phyloP scores from a whole-genome alignment of 2,888 invertebrate species.

The Agrotis ipsilon region DNA sequence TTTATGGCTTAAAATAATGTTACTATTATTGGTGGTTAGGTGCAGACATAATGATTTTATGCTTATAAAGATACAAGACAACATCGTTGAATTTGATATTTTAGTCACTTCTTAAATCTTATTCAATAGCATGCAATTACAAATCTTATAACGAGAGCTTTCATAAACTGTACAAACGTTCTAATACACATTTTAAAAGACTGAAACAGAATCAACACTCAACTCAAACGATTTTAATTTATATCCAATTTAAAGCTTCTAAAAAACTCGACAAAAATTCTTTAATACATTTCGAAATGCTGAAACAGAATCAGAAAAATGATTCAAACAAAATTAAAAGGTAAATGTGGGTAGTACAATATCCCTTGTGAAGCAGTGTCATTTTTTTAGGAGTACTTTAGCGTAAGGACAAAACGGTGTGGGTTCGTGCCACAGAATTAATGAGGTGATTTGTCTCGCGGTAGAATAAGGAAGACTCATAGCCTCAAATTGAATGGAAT shows the following conservation, averaged over 20 bases:
- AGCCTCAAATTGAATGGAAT: constrained; percentile 79
- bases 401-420: constrained; percentile 69
- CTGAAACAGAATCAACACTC: not conserved
- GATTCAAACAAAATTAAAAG: constrained; percentile 36
- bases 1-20: too few species aligned
- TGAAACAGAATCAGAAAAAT: constrained; percentile 13
- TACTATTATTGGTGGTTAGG: not conserved
- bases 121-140: not conserved
- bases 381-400: constrained; percentile 64
- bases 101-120: not conserved
- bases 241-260: not conserved
- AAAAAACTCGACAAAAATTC: not conserved
- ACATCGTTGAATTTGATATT: too few species aligned
- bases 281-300: not conserved
- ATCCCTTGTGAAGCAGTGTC: constrained; percentile 35
- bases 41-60: not conserved
- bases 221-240: not conserved
- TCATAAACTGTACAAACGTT: not conserved
- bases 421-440: constrained; percentile 80
- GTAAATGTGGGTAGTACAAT: constrained; percentile 37
- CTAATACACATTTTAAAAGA: not conserved
- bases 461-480: constrained; percentile 71
- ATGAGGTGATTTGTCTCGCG: constrained; percentile 83
- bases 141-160: too few species aligned
- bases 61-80: not conserved